Base-by-base conservation (phyloP, 2,888 invertebrate species). In the Synanthedon vespiformis region DNA sequence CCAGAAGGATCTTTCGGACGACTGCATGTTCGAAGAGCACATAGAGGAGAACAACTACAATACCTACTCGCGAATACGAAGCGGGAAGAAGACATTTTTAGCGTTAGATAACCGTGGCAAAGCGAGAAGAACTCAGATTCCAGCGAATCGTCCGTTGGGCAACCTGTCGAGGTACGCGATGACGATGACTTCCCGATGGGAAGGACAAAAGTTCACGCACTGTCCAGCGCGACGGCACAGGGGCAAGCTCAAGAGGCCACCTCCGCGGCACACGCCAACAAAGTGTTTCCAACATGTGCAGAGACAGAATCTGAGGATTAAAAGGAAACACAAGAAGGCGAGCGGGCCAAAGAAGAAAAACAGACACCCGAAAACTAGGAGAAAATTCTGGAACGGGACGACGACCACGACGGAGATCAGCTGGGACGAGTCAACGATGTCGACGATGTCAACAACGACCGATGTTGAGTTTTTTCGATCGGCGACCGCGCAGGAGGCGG, bases 11-110 rank as follows among this genome's bases (percentile, higher is more conserved):
- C 94, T 93, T 89, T 92, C 92, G 74, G 92, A 93, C 76, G 93
- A 93, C 71, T 95, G 95, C 88, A 90, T 94, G 77, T 95, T 95
- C 90, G 93, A 94, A 85, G 95, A 95, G 88, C 92, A 91, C 75
- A 92, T 95, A 80, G 94, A 93, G 80, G 91, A 92, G 79, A 92
- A 94, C 81, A 92, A 94, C 78, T 95, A 94, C 88, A 95, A 95
- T 80, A 94, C 93, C 55, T 95, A 95, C 86, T 93, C 94, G 68
- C 91, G 92, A 76, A 90, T 92, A 80, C 77, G 84, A 59, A 88
- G 81, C 59, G 89, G 90, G 65, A 88, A 88, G 74, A 91, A 92
- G 67, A 93, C 93, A 51, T 95, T 93, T 86, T 87, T 95, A 78
- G 95, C 94, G 58, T 84, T 95, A 60, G 93, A 93, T 80, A 90